Base-by-base conservation (phyloP, 2,888 invertebrate genomes). In the Leptura quadrifasciata region DNA sequence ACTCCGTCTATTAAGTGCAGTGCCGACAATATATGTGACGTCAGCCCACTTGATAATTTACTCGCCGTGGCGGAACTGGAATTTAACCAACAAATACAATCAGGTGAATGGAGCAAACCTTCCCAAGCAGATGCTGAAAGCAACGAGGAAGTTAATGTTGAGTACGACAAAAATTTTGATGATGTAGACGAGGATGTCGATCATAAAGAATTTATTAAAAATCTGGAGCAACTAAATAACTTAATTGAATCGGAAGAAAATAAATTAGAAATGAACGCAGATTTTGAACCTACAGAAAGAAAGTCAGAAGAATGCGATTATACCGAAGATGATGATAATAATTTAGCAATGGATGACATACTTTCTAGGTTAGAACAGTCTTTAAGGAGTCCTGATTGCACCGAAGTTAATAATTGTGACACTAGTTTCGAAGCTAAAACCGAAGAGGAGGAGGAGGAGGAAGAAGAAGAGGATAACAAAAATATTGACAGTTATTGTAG, bases 61-160 rank as follows among this genome's bases (percentile, higher is more conserved):
- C 90, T 93, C 76, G 93, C 93, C 72, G 93, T 93, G 76, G 93
- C 93, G 77, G 93, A 93, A 88, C 90, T 93, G 70, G 93, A 93
- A 88, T 91, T 93, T 84, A 92, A 92, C 87, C 92, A 92, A 88
- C 92, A 93, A 80, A 86, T 88, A 80, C 87, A 88, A 81, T 87
- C 88, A 12, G 88, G 87, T 79, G 86, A 87, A 80, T 89, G 88
- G 88, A 84, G 86, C 70, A 76, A 81, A 71, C 74, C 76, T 52
- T 73, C 71, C 17, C 75, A 80, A 68, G 73, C 65, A 27, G 71
- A 74, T 52, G 27, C 71, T 10, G 79, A 75, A 47, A 60, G 20
- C 27, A 76, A 74, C 57, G 78, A 76, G 47, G 79, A 80, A 35
- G 61, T 58, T 9, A 74, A 77, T 21, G 76, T 79, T 55, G 72